A percentile compares a stretch with the other conserved stretches of the same genome.
These are phyloP conservation scores for Anastrepha ludens DNA, from an alignment of 1,140 invertebrate genomes.

Conservation along the genomic window DNA sequence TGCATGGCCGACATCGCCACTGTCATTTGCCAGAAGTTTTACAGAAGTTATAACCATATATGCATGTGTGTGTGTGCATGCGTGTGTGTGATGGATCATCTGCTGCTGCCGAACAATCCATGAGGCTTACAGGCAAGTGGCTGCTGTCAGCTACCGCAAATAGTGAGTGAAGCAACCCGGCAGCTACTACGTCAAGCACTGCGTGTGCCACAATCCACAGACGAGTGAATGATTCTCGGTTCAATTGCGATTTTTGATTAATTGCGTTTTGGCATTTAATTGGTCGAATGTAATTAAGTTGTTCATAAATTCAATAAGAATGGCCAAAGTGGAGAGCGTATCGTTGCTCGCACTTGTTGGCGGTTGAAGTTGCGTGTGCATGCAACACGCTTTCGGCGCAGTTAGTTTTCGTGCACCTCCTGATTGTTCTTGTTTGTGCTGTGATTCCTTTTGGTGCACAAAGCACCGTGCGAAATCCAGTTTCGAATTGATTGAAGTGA, in stretches of 20 bases:
- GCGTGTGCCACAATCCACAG: slow-evolving; percentile 2
- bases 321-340: neutral
- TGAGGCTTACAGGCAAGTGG: slow-evolving; percentile 19
- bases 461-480: slow-evolving; percentile 12
- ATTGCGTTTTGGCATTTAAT: slow-evolving; percentile 56
- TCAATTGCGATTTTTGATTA: slow-evolving; percentile 54
- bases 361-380: slow-evolving; percentile 29
- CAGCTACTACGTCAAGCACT: neutral
- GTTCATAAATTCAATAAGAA: slow-evolving; percentile 58
- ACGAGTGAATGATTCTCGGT: neutral
- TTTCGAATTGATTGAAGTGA: neutral
- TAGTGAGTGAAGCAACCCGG: neutral
- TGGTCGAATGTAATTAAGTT: slow-evolving; percentile 56
- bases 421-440: neutral
- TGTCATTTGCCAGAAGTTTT: neutral
- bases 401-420: neutral
- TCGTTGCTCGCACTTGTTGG: too few species aligned
- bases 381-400: neutral
- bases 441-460: neutral
- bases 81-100: neutral
- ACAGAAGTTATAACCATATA: neutral
- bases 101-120: neutral
- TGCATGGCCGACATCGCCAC: neutral
- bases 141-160: slow-evolving; percentile 26
- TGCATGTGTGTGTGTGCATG: too few species aligned